Percentiles rank a stretch among this genome's conserved stretches.
phyloP scores from a whole-genome alignment of 2,888 invertebrate genomes.

The Drosophila nigricruria region DNA sequence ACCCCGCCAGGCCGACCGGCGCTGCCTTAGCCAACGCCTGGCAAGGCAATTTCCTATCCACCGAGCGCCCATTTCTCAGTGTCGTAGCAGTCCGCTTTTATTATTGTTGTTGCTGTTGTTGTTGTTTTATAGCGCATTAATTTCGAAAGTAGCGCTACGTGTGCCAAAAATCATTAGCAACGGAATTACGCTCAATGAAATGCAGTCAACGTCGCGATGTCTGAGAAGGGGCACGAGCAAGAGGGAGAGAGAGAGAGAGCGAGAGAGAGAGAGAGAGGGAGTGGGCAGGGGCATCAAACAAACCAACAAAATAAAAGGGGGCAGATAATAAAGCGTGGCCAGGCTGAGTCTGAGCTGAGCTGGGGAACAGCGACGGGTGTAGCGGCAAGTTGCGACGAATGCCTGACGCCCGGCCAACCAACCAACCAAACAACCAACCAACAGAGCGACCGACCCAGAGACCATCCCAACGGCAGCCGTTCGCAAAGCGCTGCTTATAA shows the following conservation, averaged over 20 bases:
- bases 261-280: not conserved
- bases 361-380: not conserved
- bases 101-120: conserved; percentile 31
- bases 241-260: not conserved
- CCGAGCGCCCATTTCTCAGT: conserved; percentile 75
- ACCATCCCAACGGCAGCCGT: conserved; percentile 17
- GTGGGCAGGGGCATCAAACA: conserved; percentile 18
- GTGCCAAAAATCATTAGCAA: conserved; percentile 84
- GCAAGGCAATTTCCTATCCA: conserved; percentile 77
- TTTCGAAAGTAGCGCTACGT: conserved; percentile 81
- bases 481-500: conserved; percentile 64
- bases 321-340: conserved; percentile 81
- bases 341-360: conserved; percentile 10
- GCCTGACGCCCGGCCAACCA: conserved; percentile 44
- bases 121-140: conserved; percentile 78
- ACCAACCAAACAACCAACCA: conserved; percentile 1
- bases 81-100: conserved; percentile 51
- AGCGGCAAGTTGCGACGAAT: conserved; percentile 35
- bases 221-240: not conserved
- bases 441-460: not conserved
- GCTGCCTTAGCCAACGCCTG: conserved; percentile 28
- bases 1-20: not conserved
- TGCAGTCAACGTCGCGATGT: conserved; percentile 66
- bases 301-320: conserved; percentile 42
- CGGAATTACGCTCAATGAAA: conserved; percentile 84